Conservation (phyloP, 2,888 invertebrate genomes). For the Ryuthela nishihirai region DNA sequence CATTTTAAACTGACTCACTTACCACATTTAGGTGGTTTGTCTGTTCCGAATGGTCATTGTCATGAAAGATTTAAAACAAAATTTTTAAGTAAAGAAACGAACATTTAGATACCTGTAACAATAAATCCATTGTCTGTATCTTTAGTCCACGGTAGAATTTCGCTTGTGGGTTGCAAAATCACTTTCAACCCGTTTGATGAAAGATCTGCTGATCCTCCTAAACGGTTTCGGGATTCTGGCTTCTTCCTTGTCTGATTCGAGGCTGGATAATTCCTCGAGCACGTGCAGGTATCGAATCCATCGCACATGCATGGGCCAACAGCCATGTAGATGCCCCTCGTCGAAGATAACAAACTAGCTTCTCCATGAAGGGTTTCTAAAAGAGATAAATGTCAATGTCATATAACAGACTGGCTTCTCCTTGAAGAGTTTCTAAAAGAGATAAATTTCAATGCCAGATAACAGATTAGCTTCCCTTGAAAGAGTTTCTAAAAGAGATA, state of each 20-base stretch:
- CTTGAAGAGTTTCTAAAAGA: constrained; percentile 14
- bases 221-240: not conserved
- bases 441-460: too few species aligned
- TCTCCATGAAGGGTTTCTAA: constrained; percentile 13
- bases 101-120: too few species aligned
- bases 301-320: constrained; percentile 56
- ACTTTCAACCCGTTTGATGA: too few species aligned
- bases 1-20: too few species aligned
- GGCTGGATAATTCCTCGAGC: constrained; percentile 41
- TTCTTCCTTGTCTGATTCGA: not conserved
- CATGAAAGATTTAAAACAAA: too few species aligned
- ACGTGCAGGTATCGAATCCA: constrained; percentile 53
- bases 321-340: constrained; percentile 54
- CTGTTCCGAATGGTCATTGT: too few species aligned
- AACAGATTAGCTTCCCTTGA: constrained; percentile 7
- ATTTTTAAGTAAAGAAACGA: too few species aligned
- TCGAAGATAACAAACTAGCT: not conserved
- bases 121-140: too few species aligned
- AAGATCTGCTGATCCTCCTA: not conserved
- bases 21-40: too few species aligned
- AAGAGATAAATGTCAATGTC: too few species aligned
- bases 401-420: not conserved
- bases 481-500: constrained; percentile 12
- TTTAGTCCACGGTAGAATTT: too few species aligned
- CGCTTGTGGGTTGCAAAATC: too few species aligned